These are phyloP conservation scores for Melanargia galathea DNA, from an alignment of 2,888 invertebrate species.

Conservation along the genomic window DNA sequence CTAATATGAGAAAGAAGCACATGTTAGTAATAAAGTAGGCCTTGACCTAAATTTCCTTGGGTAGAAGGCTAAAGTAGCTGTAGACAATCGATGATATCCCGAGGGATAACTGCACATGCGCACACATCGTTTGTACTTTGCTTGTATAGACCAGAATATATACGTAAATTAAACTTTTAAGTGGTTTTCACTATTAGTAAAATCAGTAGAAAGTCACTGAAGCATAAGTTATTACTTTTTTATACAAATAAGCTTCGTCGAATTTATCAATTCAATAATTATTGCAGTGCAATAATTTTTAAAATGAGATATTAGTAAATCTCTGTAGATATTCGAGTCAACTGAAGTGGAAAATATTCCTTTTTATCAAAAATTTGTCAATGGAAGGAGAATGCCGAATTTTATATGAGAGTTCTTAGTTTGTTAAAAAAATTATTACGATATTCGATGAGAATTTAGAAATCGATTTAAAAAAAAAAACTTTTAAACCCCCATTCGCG, in stretches of 20 bases:
- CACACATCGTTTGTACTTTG: slow-evolving; percentile 39
- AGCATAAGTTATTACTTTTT: background rate
- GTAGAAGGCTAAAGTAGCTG: slow-evolving; percentile 54
- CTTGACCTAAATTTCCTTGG: slow-evolving; percentile 70
- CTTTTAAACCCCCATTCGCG: no score
- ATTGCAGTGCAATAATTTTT: no score
- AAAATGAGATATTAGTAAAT: no score
- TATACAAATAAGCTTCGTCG: background rate
- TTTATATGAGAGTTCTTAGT: no score
- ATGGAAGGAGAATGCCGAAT: no score
- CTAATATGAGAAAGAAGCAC: background rate
- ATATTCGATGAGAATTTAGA: no score
- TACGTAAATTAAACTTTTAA: background rate
- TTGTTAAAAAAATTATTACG: no score
- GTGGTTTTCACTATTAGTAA: background rate
- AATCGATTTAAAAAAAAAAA: no score
- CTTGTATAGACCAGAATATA: slow-evolving; percentile 17
- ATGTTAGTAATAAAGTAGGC: slow-evolving; percentile 38
- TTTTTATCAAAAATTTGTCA: no score
- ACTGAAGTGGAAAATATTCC: no score
- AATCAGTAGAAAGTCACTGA: background rate
- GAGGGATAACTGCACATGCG: slow-evolving; percentile 79
- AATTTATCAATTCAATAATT: no score
- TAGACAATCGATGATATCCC: slow-evolving; percentile 78
- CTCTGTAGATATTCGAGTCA: no score